Conservation (phyloP, 2,888 invertebrate species). For the Mythimna loreyi region DNA sequence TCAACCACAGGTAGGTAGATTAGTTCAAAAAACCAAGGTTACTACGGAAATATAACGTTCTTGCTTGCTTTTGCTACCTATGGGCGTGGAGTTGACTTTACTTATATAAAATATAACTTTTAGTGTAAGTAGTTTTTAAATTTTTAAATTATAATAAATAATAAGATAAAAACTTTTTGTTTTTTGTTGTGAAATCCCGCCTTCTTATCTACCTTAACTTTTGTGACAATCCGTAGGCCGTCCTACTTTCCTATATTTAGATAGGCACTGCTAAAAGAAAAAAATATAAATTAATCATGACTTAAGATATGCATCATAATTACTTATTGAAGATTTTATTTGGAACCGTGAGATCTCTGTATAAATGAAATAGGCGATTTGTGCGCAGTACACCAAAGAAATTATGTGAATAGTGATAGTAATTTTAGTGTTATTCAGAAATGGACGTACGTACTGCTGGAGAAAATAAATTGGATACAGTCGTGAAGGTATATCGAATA, state of each 20-base stretch:
- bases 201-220: not conserved
- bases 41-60: not conserved
- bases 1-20: constrained; percentile 16
- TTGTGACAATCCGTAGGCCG: not conserved
- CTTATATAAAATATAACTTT: not conserved
- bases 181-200: not conserved
- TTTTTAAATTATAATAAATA: constrained; percentile 26
- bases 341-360: constrained; percentile 70
- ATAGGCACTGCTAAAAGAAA: not conserved
- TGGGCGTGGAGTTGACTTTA: constrained; percentile 5
- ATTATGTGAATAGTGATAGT: constrained; percentile 64
- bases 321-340: not conserved
- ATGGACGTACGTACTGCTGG: constrained; percentile 67
- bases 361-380: constrained; percentile 72
- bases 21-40: not conserved
- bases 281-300: constrained; percentile 4
- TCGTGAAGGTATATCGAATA: constrained; percentile 74
- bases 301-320: not conserved
- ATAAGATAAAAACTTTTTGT: constrained; percentile 2
- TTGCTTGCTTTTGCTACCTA: too few species aligned
- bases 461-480: constrained; percentile 70
- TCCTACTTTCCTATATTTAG: not conserved
- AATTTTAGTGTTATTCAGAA: constrained; percentile 65
- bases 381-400: constrained; percentile 66
- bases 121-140: constrained; percentile 9